Conservation (phyloP, 1,140 invertebrate species). For the Apis mellifera region DNA sequence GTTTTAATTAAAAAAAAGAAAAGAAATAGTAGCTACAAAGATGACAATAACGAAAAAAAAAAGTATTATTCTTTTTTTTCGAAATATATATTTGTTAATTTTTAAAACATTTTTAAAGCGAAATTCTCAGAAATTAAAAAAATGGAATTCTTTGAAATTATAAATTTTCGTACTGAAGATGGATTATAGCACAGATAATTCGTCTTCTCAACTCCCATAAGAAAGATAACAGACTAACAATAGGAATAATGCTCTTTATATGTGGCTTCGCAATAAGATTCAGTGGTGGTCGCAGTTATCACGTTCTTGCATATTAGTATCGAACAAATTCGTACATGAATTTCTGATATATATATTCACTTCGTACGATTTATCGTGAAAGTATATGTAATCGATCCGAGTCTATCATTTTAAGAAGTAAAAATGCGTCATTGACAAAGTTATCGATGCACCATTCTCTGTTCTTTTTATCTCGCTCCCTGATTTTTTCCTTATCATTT, state of each 20-base stretch:
- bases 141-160: not conserved
- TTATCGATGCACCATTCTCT: not conserved
- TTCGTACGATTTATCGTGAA: not conserved
- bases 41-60: too few species aligned
- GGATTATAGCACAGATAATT: too few species aligned
- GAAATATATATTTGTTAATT: too few species aligned
- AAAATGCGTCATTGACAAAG: not conserved
- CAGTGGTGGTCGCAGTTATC: not conserved
- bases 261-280: slow-evolving; percentile 1
- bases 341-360: too few species aligned
- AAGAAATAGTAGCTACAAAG: too few species aligned
- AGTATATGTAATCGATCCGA: not conserved
- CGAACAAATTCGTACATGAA: not conserved
- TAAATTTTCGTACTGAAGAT: not conserved
- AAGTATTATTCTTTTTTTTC: too few species aligned
- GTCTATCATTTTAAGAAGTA: not conserved
- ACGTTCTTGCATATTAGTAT: not conserved
- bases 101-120: too few species aligned
- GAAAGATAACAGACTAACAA: slow-evolving; percentile 27
- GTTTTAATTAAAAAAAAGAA: too few species aligned
- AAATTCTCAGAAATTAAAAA: not conserved
- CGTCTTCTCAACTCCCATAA: not conserved
- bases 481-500: too few species aligned
- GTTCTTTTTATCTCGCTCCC: not conserved
- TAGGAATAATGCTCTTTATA: slow-evolving; percentile 12